A percentile compares a stretch with the other conserved stretches of the same genome.
These are phyloP conservation scores for Salticus scenicus DNA, from an alignment of 2,888 invertebrate genomes.

Conservation along the genomic window DNA sequence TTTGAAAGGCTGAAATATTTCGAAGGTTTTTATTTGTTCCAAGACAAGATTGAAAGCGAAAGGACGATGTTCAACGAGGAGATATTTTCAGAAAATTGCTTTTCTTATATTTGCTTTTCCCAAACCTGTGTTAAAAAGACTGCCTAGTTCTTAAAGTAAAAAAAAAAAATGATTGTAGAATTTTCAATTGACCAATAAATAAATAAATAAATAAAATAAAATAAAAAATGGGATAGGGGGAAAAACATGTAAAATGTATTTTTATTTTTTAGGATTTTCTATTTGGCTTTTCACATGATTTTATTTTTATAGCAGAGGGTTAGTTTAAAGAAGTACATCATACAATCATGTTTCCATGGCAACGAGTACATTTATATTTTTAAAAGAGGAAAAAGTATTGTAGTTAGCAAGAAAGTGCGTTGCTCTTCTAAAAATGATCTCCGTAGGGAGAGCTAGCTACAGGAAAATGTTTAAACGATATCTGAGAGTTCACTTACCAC, in stretches of 20 bases:
- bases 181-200: conserved; percentile 15
- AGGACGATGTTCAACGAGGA: no score
- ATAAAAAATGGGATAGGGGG: neutral
- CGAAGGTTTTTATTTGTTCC: no score
- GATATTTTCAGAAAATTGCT: no score
- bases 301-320: conserved; percentile 28
- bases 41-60: no score
- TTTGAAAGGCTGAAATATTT: no score
- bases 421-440: conserved; percentile 5
- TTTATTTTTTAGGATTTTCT: conserved; percentile 37
- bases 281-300: conserved; percentile 41
- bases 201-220: no score
- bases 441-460: neutral
- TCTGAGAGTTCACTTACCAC: neutral
- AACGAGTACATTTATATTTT: conserved; percentile 51
- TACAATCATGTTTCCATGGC: conserved; percentile 27
- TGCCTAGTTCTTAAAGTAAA: neutral
- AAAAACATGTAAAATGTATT: conserved; percentile 33
- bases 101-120: neutral
- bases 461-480: neutral
- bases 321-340: conserved; percentile 37
- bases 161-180: neutral
- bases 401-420: neutral
- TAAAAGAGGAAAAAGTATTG: conserved; percentile 12
- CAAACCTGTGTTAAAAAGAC: neutral